phyloP scores from a whole-genome alignment of 2,888 invertebrate species.

The Macrophya annulata region DNA sequence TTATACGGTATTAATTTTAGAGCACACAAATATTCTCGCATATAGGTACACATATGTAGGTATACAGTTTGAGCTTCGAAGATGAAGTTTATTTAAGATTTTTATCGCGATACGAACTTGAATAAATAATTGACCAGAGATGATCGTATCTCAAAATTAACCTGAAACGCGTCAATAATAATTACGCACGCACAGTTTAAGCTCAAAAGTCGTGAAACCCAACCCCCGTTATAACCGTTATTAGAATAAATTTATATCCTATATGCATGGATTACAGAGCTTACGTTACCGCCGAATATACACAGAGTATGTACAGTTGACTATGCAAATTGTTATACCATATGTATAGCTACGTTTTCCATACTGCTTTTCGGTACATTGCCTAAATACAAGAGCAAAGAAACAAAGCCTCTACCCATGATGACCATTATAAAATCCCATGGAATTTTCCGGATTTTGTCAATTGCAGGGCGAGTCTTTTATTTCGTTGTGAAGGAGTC shows the following conservation, averaged over 20 bases:
- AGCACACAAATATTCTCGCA: not conserved
- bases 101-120: not conserved
- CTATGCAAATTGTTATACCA: slow-evolving; percentile 11
- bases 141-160: not conserved
- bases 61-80: not conserved
- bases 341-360: not conserved
- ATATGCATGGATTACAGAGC: slow-evolving; percentile 24
- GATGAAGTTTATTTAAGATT: not conserved
- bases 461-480: not conserved
- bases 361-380: not conserved
- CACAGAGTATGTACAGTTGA: not conserved
- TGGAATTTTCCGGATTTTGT: not conserved
- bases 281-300: not conserved
- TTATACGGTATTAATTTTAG: not conserved
- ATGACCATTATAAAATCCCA: not conserved
- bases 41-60: not conserved
- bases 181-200: slow-evolving; percentile 2
- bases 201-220: slow-evolving; percentile 3
- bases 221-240: not conserved
- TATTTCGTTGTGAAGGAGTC: not conserved
- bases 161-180: slow-evolving; percentile 6
- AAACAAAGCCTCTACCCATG: not conserved
- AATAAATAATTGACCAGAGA: not conserved
- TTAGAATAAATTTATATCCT: slow-evolving; percentile 24
- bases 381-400: not conserved